These are phyloP conservation scores for Danio rerio DNA, from an alignment of 2,113 vertebrate species.

Conservation along the genomic window GRCz12tu NC_133192.1:6715001-6715500, in stretches of 20 bases:
- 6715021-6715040: neutral
- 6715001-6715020: neutral
- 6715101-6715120: neutral
- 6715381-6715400: no score
- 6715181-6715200: slow-evolving; percentile 48
- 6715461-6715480: no score
- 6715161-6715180: slow-evolving; percentile 34
- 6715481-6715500: no score
- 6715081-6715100: neutral
- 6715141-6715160: slow-evolving; percentile 25
- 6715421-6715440: no score
- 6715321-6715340: no score
- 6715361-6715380: no score
- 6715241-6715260: neutral
- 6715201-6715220: slow-evolving; percentile 45
- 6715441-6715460: no score
- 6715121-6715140: neutral
- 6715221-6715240: slow-evolving; percentile 56
- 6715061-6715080: neutral
- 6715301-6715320: no score
- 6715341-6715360: no score
- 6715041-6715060: no score
- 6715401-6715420: no score
- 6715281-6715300: no score
- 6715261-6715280: slow-evolving; percentile 10